Percentiles rank a stretch among this genome's conserved stretches.
phyloP scores from a whole-genome alignment of 2,797 vertebrate species.

The Varecia variegata region DNA sequence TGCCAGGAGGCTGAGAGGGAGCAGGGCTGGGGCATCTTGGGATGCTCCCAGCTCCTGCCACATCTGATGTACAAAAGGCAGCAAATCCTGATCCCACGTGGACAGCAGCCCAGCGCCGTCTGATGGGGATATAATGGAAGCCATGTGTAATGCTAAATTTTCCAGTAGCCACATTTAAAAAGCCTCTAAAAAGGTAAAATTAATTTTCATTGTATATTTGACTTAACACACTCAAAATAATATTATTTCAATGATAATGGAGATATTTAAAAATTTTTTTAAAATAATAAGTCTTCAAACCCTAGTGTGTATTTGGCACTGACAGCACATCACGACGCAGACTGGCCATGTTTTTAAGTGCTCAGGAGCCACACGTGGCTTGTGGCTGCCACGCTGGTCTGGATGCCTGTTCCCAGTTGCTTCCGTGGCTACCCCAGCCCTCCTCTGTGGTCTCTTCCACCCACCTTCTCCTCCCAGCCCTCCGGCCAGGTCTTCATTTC shows the following conservation, averaged over 20 bases:
- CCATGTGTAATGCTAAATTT: not conserved
- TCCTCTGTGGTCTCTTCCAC: not conserved
- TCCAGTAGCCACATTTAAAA: not conserved
- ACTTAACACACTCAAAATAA: not conserved
- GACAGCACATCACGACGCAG: accelerated
- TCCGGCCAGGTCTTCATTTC: not conserved
- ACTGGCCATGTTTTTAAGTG: accelerated
- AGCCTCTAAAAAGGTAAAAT: not conserved
- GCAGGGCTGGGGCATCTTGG: not conserved
- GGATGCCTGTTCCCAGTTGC: too few relatives aligned
- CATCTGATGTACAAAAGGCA: not conserved
- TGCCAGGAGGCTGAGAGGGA: not conserved
- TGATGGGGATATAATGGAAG: not conserved
- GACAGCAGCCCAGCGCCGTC: accelerated
- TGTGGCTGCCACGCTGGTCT: not conserved
- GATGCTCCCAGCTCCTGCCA: not conserved
- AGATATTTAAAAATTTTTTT: not conserved
- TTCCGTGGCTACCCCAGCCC: not conserved
- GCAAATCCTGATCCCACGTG: not conserved
- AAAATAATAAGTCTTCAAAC: too few relatives aligned
- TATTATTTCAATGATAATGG: not conserved
- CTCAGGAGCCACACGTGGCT: too few relatives aligned
- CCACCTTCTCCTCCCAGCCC: not conserved
- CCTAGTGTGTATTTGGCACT: too few relatives aligned
- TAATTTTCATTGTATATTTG: not conserved